Evolutionary conservation across 1,140 invertebrate genomes (phyloP).

Genomic region (Phenacoccus solenopsis): DNA sequence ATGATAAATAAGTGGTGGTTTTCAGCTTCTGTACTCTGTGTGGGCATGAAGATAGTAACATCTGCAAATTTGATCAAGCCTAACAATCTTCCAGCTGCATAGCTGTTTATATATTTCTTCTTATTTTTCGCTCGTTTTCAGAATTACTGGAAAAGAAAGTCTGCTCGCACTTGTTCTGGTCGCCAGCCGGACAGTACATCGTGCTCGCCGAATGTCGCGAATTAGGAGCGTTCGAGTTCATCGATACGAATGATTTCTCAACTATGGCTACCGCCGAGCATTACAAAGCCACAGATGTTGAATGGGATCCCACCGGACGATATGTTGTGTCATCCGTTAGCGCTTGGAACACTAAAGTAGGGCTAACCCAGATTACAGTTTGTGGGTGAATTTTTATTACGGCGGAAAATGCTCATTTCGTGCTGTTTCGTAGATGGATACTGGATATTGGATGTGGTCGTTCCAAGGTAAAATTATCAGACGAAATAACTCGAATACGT

Average conservation of each 20-base stretch:
- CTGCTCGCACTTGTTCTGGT: constrained; percentile 94
- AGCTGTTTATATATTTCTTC: not conserved
- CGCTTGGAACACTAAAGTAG: constrained; percentile 84
- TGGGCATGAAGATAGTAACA: too few relatives aligned
- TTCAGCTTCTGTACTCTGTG: too few relatives aligned
- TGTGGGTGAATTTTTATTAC: too few relatives aligned
- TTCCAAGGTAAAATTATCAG: constrained; percentile 83
- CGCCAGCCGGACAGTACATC: constrained; percentile 78
- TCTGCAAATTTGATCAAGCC: too few relatives aligned
- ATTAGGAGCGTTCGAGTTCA: constrained; percentile 84
- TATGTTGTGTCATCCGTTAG: constrained; percentile 93
- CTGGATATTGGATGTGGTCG: constrained; percentile 89
- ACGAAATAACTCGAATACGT: constrained; percentile 75
- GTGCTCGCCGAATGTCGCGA: constrained; percentile 78
- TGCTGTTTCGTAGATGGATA: not conserved
- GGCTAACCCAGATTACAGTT: not conserved
- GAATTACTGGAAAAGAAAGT: constrained; percentile 80
- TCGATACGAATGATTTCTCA: constrained; percentile 88
- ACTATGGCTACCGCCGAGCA: constrained; percentile 89
- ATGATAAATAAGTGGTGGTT: too few relatives aligned
- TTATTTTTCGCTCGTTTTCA: constrained; percentile 30
- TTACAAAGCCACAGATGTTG: constrained; percentile 87
- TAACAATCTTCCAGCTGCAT: too few relatives aligned
- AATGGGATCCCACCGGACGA: constrained; percentile 98
- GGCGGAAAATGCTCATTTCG: not conserved